These are phyloP conservation scores for Pseudorhombus dupliciocellatus DNA, from an alignment of 2,113 vertebrate genomes.

Conservation along the genomic window DNA sequence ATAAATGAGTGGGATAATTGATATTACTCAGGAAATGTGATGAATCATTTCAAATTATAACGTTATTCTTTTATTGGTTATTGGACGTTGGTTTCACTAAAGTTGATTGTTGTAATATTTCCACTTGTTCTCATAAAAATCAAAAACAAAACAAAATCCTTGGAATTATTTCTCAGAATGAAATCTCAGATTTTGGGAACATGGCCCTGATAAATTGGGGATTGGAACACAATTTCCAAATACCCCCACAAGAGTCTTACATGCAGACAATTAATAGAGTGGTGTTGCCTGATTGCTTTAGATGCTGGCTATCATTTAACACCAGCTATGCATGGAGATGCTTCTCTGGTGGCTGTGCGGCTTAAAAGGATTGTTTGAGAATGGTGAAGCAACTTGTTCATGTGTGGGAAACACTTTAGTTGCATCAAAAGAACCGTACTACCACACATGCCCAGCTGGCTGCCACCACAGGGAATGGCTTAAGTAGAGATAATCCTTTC, in stretches of 20 bases:
- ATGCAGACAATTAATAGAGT: neutral
- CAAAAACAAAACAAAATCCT: too few species aligned
- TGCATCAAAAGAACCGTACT: conserved; percentile 21
- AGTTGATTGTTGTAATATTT: too few species aligned
- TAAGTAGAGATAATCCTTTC: conserved; percentile 34
- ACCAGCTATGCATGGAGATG: neutral
- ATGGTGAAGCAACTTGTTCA: neutral
- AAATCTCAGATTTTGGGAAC: too few species aligned
- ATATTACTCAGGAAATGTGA: too few species aligned
- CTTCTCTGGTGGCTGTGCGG: neutral
- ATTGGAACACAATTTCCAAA: neutral
- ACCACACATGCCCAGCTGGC: conserved; percentile 6
- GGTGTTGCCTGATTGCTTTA: neutral
- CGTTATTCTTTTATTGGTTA: too few species aligned
- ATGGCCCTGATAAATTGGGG: too few species aligned
- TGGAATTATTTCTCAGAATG: too few species aligned
- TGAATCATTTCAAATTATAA: too few species aligned
- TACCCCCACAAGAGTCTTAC: neutral
- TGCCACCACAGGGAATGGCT: conserved; percentile 21
- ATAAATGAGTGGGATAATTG: too few species aligned
- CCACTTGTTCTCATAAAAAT: too few species aligned
- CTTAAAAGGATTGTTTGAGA: neutral
- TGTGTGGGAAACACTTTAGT: neutral
- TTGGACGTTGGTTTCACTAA: too few species aligned
- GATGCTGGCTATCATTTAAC: neutral